Evolutionary conservation across 2,888 invertebrate genomes (phyloP), one percentile per base, ranked within the genome.

Genomic region (Mamestra brassicae): DNA sequence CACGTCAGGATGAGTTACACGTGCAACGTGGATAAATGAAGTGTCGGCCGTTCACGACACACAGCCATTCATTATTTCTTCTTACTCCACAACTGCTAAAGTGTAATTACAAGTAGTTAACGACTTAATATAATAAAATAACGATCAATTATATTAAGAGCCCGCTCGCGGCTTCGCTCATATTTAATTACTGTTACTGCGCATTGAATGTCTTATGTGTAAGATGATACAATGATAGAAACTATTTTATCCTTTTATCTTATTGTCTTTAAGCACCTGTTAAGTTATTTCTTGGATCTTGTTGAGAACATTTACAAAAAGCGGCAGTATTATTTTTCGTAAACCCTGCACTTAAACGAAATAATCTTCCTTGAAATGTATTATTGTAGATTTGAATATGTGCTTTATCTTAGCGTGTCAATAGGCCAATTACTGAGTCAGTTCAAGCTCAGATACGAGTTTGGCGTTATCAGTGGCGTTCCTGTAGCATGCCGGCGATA

Each of bases 1-100:
- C 71, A 65, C 65, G 65, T 78, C 82, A 83, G 72, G 62, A 73
- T 68, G 76, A 74, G 71, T 75, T 73, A 76, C 75, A 78, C 74
- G 75, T 84, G 72, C 68, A 71, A 71, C 85, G 74, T 75, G 70
- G 65, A 84, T 84, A 81, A 81, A 85, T 85, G 68, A 54, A 84
- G 81, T 84, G 70, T 57, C 81, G 58, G 76, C 74, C 54, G 72
- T 57, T 67, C 57, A 50, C 74, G 70, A 68, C 69, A 73, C 71
- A 57, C n/a, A 63, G 69, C 60, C 52, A 73, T 71, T 73, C 58
- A 75, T 81, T 83, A 75, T 54, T 84, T 81, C 74, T 72, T 72
- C 55, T 71, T 72, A 71, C 67, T 76, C 45, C 61, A 52, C 60
- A 60, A 72, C 50, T 64, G 36, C 71, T 75, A 38, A 57, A 84